phyloP scores from a whole-genome alignment of 2,113 vertebrate species.

The Gallinago media region DNA sequence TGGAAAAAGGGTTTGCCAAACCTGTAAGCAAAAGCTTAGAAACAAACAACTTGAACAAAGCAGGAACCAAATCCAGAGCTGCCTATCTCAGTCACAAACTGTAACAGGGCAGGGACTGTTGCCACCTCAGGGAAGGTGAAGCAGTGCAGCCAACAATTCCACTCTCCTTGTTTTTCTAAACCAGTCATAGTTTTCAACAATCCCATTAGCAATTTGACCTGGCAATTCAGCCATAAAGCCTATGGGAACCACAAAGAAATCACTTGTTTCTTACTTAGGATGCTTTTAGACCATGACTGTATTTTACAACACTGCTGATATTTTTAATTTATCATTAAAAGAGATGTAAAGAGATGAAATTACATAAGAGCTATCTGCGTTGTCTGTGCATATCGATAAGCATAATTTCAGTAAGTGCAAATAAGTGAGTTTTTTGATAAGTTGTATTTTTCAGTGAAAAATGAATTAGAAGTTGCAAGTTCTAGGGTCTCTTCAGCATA shows the following conservation, averaged over 20 bases:
- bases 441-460: neutral
- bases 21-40: neutral
- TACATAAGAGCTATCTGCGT: neutral
- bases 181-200: neutral
- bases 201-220: accelerated
- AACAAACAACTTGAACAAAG: neutral
- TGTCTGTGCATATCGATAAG: neutral
- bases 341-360: neutral
- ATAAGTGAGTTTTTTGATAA: neutral
- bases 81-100: neutral
- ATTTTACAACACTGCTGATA: neutral
- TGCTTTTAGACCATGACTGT: neutral
- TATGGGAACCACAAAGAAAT: neutral
- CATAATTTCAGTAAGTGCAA: neutral
- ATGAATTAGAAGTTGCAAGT: neutral
- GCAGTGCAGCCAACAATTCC: neutral
- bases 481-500: neutral
- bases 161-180: neutral
- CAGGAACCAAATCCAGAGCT: neutral
- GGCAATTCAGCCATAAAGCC: neutral
- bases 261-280: neutral
- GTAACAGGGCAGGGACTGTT: neutral
- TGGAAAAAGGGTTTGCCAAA: neutral
- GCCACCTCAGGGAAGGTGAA: neutral
- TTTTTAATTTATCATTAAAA: neutral